These are phyloP conservation scores for Sylvia atricapilla DNA, from an alignment of 2,113 vertebrate genomes.

Conservation along the genomic window DNA sequence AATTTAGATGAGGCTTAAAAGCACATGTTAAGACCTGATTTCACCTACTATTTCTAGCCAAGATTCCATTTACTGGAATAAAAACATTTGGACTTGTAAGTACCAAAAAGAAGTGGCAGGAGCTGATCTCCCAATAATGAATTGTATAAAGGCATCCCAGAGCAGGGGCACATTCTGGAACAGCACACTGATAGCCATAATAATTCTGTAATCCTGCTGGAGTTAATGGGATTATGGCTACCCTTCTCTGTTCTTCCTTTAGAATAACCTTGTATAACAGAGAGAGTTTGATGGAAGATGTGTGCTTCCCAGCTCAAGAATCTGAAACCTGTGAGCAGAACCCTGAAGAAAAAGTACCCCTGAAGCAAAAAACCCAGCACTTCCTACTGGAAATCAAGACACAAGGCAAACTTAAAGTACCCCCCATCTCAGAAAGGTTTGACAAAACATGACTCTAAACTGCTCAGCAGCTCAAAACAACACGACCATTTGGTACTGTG, in stretches of 20 bases:
- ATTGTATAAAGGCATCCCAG: neutral
- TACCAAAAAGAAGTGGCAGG: neutral
- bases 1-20: neutral
- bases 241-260: neutral
- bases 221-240: neutral
- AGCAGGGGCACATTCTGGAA: neutral
- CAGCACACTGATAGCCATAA: neutral
- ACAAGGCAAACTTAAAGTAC: neutral
- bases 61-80: neutral
- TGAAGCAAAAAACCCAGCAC: neutral
- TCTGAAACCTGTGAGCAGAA: neutral
- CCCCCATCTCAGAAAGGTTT: neutral
- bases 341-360: neutral
- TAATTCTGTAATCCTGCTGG: neutral
- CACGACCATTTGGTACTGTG: neutral
- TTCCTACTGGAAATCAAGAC: neutral
- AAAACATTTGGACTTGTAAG: neutral
- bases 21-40: accelerated
- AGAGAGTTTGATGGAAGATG: neutral
- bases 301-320: neutral
- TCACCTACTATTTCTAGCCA: neutral
- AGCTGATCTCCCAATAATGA: neutral
- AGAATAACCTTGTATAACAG: neutral
- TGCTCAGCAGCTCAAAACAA: neutral
- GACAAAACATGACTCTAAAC: neutral